Evolutionary conservation across 2,888 invertebrate species (phyloP), one percentile per base, ranked within the genome.

Genomic region (Alloplasta piceator): DNA sequence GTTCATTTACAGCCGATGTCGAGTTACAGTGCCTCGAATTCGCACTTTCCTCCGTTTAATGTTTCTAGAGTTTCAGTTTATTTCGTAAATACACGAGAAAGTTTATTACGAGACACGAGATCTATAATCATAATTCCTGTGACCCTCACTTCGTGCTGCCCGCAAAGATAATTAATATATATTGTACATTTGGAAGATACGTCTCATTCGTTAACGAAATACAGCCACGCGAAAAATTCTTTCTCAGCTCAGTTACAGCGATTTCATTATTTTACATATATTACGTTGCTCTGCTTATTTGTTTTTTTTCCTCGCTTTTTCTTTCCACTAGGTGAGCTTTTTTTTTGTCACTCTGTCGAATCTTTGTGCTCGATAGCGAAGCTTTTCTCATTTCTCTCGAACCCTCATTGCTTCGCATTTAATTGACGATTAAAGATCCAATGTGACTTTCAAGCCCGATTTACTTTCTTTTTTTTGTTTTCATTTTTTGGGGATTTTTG

Each of bases 101-200:
- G 12, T n/a, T n/a, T n/a, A n/a, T n/a, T 26, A 26, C 26, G 26
- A 26, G 26, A 26, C 26, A 26, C 26, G 26, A 26, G 26, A 26
- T 26, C 50, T 14, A 43, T 4, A 50, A 26, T 26, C 55, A 66
- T 74, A 63, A 71, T 73, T 56, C 58, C 67, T 66, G 60, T 74
- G 12, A 48, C n/a, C 52, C 81, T 74, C 81, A 60, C 66, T 74
- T 12, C 55, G 78, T 70, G 78, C 70, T 71, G 60, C 43, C 46
- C 66, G 61, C 78, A 78, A 26, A 75, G 52, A 78, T 78, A 26
- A 26, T 26, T 26, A 26, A 26, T 26, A 75, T 60, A 75, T 75
- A 81, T 81, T 81, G 78, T 81, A 81, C 81, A 78, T 71, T 81
- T 81, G 81, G 81, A 81, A 78, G 78, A 81, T 78, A 78, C 81